Evolutionary conservation across 2,113 vertebrate genomes (phyloP), one percentile per base, ranked within the genome.

Genomic region (Miniopterus natalensis): DNA sequence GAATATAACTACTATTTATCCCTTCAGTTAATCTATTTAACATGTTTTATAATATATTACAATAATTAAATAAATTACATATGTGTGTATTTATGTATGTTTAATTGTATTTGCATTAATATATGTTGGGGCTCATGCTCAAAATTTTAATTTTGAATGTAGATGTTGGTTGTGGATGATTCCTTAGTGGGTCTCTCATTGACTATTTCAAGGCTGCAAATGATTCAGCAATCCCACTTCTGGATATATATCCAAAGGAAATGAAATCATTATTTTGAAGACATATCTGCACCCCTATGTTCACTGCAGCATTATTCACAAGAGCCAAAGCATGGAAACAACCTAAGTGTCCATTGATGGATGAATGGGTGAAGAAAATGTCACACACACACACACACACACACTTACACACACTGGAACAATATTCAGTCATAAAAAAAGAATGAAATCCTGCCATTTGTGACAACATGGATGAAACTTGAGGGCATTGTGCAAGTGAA

Each of bases 11-110:
- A 42, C 65, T 88, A 49, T 74, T 80, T 61, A 53, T n/a, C 20
- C 27, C 7, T 88, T 66, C 68, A 83, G 27, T 74, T 81, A 88
- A 73, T 36, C 21, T 74, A 53, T 36, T 88, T 94, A 88, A 51
- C 74, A 55, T 66, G 8, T 65, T 65, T 94, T 57, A 83, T 65
- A 63, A 68, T 81, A 61, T 29, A 61, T 11, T 78, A 53, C 40
- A 20, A 68, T 70, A 70, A 75, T 49, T 20, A 18, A 51, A 18
- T 75, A 51, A 29, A 75, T 29, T 49, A n/a, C 31, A 20, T 70
- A 40, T 21, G 66, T 70, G n/a, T 70, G 6, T 51, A 51, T 51
- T n/a, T 18, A 66, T 65, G 3, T n/a, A 5, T 79, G 21, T 47
- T 13, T 74, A 23, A 83, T 94, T 90, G 1, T 65, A 65, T 65